phyloP scores from a whole-genome alignment of 2,113 vertebrate species.

The Todiramphus saurophagus region DNA sequence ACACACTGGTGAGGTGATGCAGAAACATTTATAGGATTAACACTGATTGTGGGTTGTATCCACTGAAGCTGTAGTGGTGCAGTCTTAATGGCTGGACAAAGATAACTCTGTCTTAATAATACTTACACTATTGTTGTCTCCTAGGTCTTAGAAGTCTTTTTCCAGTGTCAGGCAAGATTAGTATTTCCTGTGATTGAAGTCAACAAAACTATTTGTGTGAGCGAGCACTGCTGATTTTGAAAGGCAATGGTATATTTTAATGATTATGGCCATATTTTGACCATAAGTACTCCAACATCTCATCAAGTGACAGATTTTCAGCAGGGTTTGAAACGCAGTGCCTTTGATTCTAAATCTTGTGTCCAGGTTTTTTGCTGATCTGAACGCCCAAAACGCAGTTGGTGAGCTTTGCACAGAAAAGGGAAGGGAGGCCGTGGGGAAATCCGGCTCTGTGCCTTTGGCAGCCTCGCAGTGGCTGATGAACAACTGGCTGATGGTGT shows the following conservation, averaged over 20 bases:
- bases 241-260: not conserved
- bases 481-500: not conserved
- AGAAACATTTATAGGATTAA: not conserved
- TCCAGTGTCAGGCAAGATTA: not conserved
- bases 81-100: not conserved
- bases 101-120: not conserved
- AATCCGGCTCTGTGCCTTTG: not conserved
- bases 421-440: not conserved
- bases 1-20: not conserved
- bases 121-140: not conserved
- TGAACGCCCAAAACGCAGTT: not conserved
- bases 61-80: not conserved
- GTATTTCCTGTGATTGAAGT: not conserved
- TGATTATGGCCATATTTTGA: not conserved
- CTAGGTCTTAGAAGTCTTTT: constrained; percentile 5
- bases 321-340: not conserved
- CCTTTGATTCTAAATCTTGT: constrained; percentile 34
- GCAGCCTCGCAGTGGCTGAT: not conserved
- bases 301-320: not conserved
- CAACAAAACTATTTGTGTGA: not conserved
- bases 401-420: not conserved
- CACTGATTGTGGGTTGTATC: not conserved
- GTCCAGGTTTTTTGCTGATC: not conserved
- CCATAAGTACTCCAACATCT: not conserved
- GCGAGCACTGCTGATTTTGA: not conserved